Evolutionary conservation across 2,797 vertebrate genomes (phyloP).

Genomic region (Labeo calbasu): DNA sequence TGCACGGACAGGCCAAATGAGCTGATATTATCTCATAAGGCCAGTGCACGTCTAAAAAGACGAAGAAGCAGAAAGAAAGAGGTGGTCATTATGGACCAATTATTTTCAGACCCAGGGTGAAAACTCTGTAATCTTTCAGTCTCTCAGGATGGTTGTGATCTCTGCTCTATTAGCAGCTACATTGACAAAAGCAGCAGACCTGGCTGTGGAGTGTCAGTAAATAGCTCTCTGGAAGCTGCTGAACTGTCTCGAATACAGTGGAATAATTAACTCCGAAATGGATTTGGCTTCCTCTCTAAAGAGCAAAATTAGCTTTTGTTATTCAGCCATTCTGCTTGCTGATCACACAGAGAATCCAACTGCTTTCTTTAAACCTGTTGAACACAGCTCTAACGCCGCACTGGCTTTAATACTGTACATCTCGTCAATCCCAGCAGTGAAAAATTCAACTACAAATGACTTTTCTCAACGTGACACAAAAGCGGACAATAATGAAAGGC

Average conservation of each 20-base stretch:
- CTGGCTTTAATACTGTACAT: conserved; percentile 8
- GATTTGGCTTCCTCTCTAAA: conserved; percentile 37
- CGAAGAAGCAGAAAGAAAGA: conserved; percentile 16
- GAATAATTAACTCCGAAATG: conserved; percentile 51
- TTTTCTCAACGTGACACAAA: conserved; percentile 13
- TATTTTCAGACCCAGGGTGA: conserved; percentile 23
- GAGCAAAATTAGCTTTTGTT: conserved; percentile 41
- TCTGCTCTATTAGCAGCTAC: conserved; percentile 42
- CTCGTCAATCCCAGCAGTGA: not conserved
- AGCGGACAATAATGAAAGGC: conserved; percentile 30
- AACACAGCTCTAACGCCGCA: not conserved
- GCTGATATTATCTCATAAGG: not conserved
- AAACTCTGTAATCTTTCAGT: conserved; percentile 21
- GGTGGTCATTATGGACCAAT: conserved; percentile 17
- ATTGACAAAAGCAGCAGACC: conserved; percentile 44
- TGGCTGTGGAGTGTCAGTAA: conserved; percentile 50
- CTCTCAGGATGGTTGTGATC: conserved; percentile 37
- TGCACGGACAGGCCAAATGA: not conserved
- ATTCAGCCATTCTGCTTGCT: conserved; percentile 23
- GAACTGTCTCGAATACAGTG: conserved; percentile 39
- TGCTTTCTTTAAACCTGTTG: conserved; percentile 32
- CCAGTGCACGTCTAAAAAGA: not conserved
- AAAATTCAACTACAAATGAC: conserved; percentile 27
- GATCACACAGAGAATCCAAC: conserved; percentile 26
- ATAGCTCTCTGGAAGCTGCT: conserved; percentile 42